Evolutionary conservation across 2,888 invertebrate species (phyloP).

Genomic region (Diarsia dahlii): DNA sequence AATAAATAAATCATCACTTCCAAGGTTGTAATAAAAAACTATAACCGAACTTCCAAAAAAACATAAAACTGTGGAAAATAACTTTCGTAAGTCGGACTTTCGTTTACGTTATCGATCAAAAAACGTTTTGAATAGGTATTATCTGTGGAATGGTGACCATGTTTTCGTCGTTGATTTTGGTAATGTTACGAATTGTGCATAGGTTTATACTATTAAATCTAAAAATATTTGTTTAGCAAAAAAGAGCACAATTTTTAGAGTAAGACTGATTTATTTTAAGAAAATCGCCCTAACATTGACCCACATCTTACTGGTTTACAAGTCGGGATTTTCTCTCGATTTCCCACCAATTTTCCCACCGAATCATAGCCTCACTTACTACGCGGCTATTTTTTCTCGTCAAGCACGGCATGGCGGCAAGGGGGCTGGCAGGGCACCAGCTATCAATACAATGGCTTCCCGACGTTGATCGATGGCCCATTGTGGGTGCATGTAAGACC

Average conservation of each 20-base stretch:
- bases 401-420: constrained; percentile 47
- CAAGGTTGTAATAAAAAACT: too few relatives aligned
- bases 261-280: too few relatives aligned
- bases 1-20: too few relatives aligned
- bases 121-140: too few relatives aligned
- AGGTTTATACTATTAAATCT: not conserved
- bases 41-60: too few relatives aligned
- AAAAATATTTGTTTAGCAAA: not conserved
- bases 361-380: constrained; percentile 7
- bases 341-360: not conserved
- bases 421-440: constrained; percentile 64
- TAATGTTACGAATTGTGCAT: not conserved
- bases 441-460: constrained; percentile 68
- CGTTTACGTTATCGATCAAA: too few relatives aligned
- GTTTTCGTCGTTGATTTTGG: not conserved
- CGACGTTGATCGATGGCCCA: constrained; percentile 71
- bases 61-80: too few relatives aligned
- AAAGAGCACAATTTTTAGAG: not conserved
- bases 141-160: not conserved
- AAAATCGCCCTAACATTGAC: not conserved
- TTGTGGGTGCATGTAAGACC: constrained; percentile 55
- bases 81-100: too few relatives aligned
- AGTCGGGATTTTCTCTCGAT: not conserved
- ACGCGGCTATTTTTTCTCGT: constrained; percentile 43
- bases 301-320: not conserved